phyloP scores from a whole-genome alignment of 1,140 invertebrate genomes.

The Anoplolepis gracilipes region DNA sequence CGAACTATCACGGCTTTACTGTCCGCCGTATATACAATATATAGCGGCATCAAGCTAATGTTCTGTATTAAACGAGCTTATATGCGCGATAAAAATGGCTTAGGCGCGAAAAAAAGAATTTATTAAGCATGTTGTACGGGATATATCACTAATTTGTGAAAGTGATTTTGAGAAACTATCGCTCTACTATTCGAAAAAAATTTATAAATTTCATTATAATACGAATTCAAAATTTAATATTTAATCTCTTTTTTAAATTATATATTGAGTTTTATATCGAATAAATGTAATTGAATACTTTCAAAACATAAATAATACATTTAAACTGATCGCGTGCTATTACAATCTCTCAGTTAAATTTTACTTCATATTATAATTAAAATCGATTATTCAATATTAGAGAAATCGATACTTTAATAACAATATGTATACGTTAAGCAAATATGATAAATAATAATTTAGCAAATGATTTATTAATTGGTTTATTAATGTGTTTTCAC shows the following conservation, averaged over 20 bases:
- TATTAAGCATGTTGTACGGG: slow-evolving; percentile 32
- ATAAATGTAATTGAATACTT: background rate
- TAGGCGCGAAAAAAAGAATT: slow-evolving; percentile 44
- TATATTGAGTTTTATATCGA: background rate
- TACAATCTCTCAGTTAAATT: background rate
- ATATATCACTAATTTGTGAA: background rate
- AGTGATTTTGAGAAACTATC: slow-evolving; percentile 7
- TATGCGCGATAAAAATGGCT: slow-evolving; percentile 56
- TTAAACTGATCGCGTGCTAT: background rate
- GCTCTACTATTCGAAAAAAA: background rate
- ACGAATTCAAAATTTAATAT: background rate
- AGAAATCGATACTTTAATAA: background rate
- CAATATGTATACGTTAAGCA: background rate
- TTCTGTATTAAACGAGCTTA: slow-evolving; percentile 63
- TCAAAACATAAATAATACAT: background rate
- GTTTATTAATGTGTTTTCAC: background rate
- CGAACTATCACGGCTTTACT: slow-evolving; percentile 24
- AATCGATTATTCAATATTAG: background rate
- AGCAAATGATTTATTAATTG: background rate
- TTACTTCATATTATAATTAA: background rate
- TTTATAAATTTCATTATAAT: background rate
- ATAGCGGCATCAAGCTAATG: slow-evolving; percentile 15
- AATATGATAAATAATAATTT: slow-evolving; percentile 30
- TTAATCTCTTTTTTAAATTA: background rate
- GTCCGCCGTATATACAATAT: background rate